Evolutionary conservation across 2,113 vertebrate genomes (phyloP), one percentile per base, ranked within the genome.

Genomic region (Bombycilla garrulus): DNA sequence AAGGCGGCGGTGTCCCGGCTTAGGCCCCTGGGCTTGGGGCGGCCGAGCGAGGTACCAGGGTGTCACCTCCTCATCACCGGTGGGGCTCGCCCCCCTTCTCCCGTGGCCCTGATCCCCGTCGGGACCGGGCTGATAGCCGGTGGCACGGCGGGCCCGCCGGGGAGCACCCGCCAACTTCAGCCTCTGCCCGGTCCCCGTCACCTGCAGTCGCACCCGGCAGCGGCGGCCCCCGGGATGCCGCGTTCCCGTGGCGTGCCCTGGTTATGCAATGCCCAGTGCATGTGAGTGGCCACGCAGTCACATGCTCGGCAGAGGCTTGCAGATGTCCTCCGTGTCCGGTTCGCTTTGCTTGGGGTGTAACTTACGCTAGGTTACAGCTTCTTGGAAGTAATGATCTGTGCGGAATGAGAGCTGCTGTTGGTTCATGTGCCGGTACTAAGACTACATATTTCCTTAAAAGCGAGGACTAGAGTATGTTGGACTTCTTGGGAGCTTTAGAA

Each of bases 241-340:
- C 51, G 44, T 1, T 25, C 31, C 88, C 12, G 45, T 20, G 67
- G 28, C 11, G 50, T 33, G 93, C 53, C 70, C 81, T 4, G 66
- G 81, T 95, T 96, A 83, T 93, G 96, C 95, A 96, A 95, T 66
- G 93, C 62, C 57, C 79, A 0, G 11, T 12, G 82, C 90, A 69
- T 94, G 93, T 93, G 95, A 93, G 93, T n/a, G 10, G 54, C 88
- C 79, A 0, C 12, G 35, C 66, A 3, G 93, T 95, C 96, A 95
- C 93, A 90, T 90, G 96, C 4, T 12, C 9, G 53, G 70, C 74
- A 20, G 92, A 40, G 92, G 23, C 42, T 96, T 15, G 51, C 58
- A 0, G 13, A 8, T 77, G 81, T 71, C 65, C 66, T 70, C 42
- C 0, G 64, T 20, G 56, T 33, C 73, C 40, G 65, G 12, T 13